phyloP scores from a whole-genome alignment of 2,113 vertebrate species.

The Sitta europaea region DNA sequence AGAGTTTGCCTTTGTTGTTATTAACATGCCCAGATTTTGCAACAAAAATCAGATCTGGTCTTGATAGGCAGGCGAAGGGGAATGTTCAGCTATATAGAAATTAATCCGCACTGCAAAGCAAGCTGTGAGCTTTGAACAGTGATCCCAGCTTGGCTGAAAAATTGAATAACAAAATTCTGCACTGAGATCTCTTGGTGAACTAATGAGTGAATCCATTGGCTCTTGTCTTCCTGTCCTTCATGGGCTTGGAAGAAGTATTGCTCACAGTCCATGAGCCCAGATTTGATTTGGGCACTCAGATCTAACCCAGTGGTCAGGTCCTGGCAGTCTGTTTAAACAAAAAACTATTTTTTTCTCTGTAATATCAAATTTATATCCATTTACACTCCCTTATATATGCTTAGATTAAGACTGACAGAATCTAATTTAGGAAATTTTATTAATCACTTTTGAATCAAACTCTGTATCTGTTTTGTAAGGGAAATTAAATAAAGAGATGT shows the following conservation, averaged over 20 bases:
- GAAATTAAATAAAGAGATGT: background rate
- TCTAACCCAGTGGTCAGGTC: background rate
- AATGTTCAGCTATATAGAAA: background rate
- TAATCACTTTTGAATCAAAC: background rate
- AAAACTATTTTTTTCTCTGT: background rate
- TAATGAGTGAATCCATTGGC: background rate
- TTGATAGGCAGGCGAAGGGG: background rate
- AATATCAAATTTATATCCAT: background rate
- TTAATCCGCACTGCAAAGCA: background rate
- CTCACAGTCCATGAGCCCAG: fast-evolving
- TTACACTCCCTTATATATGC: background rate
- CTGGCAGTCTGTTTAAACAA: background rate
- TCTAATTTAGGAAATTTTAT: background rate
- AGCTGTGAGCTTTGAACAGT: background rate
- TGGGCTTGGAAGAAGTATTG: background rate
- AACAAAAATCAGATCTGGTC: background rate
- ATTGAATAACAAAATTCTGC: background rate
- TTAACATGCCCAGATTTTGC: background rate
- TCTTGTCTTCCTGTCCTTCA: background rate
- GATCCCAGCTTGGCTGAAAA: background rate
- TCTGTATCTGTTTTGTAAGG: background rate
- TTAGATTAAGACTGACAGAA: background rate
- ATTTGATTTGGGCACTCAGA: background rate
- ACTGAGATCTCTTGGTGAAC: background rate
- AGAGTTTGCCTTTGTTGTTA: background rate